Conservation (phyloP, 2,113 vertebrate species). For the Antidorcas marsupialis region DNA sequence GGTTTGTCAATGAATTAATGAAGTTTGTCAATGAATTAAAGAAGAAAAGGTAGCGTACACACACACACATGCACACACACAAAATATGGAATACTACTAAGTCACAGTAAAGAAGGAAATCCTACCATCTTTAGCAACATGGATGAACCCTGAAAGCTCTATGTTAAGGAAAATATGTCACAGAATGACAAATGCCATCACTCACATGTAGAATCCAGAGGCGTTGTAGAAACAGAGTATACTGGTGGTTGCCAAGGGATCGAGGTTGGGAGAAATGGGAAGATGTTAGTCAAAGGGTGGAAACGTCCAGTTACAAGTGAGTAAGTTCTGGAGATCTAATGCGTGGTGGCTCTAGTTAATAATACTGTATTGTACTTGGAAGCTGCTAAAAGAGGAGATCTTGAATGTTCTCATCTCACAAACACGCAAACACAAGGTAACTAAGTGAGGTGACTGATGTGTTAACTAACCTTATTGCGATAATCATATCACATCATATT, state of each 20-base stretch:
- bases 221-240: not conserved
- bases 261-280: not conserved
- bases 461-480: not conserved
- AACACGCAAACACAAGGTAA: not conserved
- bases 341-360: not conserved
- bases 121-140: not conserved
- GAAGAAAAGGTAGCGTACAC: not conserved
- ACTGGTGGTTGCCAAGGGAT: not conserved
- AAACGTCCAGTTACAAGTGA: not conserved
- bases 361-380: not conserved
- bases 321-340: not conserved
- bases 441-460: not conserved
- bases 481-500: not conserved
- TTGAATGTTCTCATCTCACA: not conserved
- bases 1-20: not conserved
- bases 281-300: not conserved
- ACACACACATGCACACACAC: not conserved
- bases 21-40: not conserved
- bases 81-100: not conserved
- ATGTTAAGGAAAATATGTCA: not conserved
- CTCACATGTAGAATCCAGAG: not conserved
- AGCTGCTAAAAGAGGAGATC: not conserved
- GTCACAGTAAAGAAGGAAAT: not conserved
- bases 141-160: not conserved
- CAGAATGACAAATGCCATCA: not conserved